These are phyloP conservation scores for Aptenodytes forsteri DNA, from an alignment of 2,113 vertebrate genomes.

Conservation along the genomic window DNA sequence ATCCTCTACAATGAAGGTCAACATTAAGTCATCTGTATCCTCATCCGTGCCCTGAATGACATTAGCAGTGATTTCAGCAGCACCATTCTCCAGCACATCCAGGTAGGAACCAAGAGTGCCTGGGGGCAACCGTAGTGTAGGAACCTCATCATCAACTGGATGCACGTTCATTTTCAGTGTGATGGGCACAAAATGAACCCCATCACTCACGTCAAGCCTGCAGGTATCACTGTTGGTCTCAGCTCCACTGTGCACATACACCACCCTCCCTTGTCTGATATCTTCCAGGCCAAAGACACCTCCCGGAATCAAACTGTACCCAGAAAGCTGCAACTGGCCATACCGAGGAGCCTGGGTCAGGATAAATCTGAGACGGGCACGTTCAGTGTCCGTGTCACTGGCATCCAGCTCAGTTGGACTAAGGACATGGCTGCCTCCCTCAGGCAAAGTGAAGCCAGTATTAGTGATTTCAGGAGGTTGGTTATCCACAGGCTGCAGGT, in stretches of 20 bases:
- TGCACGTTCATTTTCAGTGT: constrained; percentile 84
- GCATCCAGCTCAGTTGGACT: constrained; percentile 83
- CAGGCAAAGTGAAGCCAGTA: constrained; percentile 85
- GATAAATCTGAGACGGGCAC: constrained; percentile 82
- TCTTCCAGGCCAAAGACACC: constrained; percentile 83
- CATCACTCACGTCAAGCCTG: constrained; percentile 90
- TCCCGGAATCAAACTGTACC: constrained; percentile 78
- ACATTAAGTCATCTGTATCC: constrained; percentile 87
- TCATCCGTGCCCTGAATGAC: constrained; percentile 86
- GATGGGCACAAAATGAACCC: constrained; percentile 89
- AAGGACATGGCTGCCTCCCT: constrained; percentile 83
- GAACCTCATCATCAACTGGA: constrained; percentile 82
- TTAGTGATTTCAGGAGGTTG: constrained; percentile 92
- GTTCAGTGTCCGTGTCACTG: constrained; percentile 86
- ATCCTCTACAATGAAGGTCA: constrained; percentile 90
- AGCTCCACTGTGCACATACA: constrained; percentile 85
- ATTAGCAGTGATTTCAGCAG: constrained; percentile 87
- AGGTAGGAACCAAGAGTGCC: constrained; percentile 89
- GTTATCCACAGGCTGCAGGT: constrained; percentile 92
- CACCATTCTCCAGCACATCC: constrained; percentile 90
- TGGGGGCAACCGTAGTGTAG: constrained; percentile 77
- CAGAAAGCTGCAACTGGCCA: constrained; percentile 80
- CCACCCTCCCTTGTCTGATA: constrained; percentile 82
- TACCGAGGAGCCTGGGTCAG: constrained; percentile 84
- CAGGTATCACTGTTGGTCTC: constrained; percentile 81